Percentiles rank a stretch among this genome's conserved stretches.
Conservation (phyloP, 2,113 vertebrate species). For the Casuarius casuarius region DNA sequence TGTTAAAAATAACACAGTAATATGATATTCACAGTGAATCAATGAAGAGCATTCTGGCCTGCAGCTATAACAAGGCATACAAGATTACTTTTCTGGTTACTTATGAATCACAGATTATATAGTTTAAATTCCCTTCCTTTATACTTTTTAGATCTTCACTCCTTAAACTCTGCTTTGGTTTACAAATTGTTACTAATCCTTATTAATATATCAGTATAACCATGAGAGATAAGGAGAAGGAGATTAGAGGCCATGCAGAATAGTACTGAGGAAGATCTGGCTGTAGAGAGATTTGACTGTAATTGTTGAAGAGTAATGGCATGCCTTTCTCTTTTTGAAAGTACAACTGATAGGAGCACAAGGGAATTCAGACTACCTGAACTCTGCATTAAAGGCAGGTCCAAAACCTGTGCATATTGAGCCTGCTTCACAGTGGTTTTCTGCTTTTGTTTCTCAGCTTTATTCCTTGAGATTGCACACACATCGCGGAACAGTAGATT, state of each 20-base stretch:
- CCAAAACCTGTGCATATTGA: not conserved
- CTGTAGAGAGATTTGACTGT: not conserved
- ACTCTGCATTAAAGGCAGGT: not conserved
- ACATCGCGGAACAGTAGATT: not conserved
- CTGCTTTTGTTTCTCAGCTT: not conserved
- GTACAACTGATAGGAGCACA: not conserved
- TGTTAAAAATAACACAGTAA: conserved; percentile 24
- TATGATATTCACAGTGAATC: not conserved
- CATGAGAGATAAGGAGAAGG: not conserved
- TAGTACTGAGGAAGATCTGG: not conserved
- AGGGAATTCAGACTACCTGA: not conserved
- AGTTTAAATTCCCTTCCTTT: not conserved
- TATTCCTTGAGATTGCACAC: not conserved
- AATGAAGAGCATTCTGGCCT: conserved; percentile 13
- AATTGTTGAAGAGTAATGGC: not conserved
- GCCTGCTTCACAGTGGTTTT: not conserved
- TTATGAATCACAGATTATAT: not conserved
- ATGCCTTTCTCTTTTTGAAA: not conserved
- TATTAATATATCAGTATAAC: not conserved
- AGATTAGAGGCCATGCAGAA: not conserved
- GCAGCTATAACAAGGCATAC: conserved; percentile 26
- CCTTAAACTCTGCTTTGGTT: not conserved
- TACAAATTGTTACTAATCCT: not conserved
- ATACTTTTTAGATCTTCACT: not conserved
- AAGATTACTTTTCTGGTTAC: not conserved